Conservation (phyloP, 2,888 invertebrate species). For the Laspeyria flexula region DNA sequence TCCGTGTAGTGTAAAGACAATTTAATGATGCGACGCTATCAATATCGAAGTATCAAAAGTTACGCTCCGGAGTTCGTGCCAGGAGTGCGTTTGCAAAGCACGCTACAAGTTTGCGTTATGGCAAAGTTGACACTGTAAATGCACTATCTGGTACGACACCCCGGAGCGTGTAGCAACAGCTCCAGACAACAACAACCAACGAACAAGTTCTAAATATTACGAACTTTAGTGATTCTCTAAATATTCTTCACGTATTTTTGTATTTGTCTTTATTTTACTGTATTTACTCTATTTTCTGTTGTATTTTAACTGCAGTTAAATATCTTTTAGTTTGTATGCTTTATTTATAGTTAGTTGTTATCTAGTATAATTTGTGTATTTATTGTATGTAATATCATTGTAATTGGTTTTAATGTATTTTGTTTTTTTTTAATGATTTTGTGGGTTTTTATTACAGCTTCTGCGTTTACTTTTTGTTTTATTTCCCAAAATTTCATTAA, state of each 20-base stretch:
- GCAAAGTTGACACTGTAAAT: slow-evolving; percentile 95
- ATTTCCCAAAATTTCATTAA: slow-evolving; percentile 39
- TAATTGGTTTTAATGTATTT: slow-evolving; percentile 36
- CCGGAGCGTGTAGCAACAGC: slow-evolving; percentile 87
- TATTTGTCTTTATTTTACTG: slow-evolving; percentile 34
- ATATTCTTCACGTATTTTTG: slow-evolving; percentile 30
- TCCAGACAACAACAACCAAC: slow-evolving; percentile 61
- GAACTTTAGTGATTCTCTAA: slow-evolving; percentile 66
- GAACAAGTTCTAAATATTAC: slow-evolving; percentile 61
- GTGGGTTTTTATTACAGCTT: slow-evolving; percentile 58
- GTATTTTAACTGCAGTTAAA: slow-evolving; percentile 29
- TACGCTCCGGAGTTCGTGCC: slow-evolving; percentile 96
- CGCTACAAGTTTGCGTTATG: slow-evolving; percentile 79
- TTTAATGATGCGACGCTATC: slow-evolving; percentile 72
- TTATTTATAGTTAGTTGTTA: slow-evolving; percentile 33
- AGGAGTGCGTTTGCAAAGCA: slow-evolving; percentile 98
- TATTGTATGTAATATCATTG: slow-evolving; percentile 37
- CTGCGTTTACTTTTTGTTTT: slow-evolving; percentile 56
- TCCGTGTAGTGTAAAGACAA: slow-evolving; percentile 71
- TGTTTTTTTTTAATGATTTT: slow-evolving; percentile 41
- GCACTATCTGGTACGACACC: slow-evolving; percentile 99
- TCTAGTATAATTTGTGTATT: slow-evolving; percentile 29
- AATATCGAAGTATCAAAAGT: slow-evolving; percentile 64
- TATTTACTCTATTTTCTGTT: slow-evolving; percentile 33
- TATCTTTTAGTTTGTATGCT: slow-evolving; percentile 36